Evolutionary conservation across 1,140 invertebrate species (phyloP).

Genomic region (Sinella curviseta): DNA sequence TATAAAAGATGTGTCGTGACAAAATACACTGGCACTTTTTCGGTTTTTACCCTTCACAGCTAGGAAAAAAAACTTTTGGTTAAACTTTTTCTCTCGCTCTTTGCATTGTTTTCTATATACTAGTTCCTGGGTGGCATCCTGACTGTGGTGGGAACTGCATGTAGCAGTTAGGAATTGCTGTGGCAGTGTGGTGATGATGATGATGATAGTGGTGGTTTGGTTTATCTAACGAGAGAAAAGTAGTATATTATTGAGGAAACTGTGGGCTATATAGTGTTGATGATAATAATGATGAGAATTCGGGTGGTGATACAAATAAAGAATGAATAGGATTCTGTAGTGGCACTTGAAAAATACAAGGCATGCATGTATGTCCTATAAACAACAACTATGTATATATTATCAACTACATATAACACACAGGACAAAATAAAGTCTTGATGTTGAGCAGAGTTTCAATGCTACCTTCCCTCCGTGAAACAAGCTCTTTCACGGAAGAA

Average conservation of each 20-base stretch:
- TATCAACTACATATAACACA: too few relatives aligned
- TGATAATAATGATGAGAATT: background rate
- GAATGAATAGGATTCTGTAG: background rate
- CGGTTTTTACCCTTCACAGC: background rate
- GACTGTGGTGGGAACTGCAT: slow-evolving; percentile 13
- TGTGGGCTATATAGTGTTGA: background rate
- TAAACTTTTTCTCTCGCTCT: background rate
- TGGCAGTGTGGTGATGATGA: background rate
- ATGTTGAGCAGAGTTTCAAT: too few relatives aligned
- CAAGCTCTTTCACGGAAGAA: too few relatives aligned
- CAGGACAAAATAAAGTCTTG: too few relatives aligned
- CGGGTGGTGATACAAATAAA: background rate
- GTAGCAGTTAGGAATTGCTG: background rate
- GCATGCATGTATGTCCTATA: background rate
- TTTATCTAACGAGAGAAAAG: background rate
- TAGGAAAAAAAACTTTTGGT: too few relatives aligned
- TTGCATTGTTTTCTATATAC: background rate
- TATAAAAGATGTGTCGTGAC: background rate
- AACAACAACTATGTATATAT: too few relatives aligned
- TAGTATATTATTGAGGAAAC: background rate
- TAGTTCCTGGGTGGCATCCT: slow-evolving; percentile 7
- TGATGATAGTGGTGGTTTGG: background rate
- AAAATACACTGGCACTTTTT: background rate
- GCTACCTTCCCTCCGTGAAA: too few relatives aligned
- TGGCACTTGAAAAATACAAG: slow-evolving; percentile 13